Percentiles rank a stretch among this genome's conserved stretches.
Evolutionary conservation across 2,113 vertebrate genomes (phyloP).

Genomic region (Micronisus gabar): DNA sequence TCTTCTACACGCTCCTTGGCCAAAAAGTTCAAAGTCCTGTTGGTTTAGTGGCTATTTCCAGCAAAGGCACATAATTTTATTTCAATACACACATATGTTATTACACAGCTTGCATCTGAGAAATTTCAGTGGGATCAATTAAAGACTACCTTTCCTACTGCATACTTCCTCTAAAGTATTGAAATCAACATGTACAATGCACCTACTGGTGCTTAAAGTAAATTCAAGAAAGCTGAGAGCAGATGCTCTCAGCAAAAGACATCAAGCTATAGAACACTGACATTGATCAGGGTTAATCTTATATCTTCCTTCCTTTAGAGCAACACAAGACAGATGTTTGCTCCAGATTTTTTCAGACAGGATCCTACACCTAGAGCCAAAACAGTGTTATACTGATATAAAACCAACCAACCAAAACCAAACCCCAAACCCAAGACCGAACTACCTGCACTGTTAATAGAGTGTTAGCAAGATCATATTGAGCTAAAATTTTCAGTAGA

Average conservation of each 20-base stretch:
- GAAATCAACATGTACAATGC: neutral
- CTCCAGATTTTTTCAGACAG: neutral
- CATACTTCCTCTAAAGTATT: neutral
- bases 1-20: neutral
- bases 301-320: neutral
- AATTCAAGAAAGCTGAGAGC: neutral
- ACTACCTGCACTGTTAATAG: neutral
- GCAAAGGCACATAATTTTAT: neutral
- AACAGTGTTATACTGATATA: neutral
- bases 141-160: neutral
- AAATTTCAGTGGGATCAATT: slow-evolving; percentile 19
- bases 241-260: neutral
- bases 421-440: neutral
- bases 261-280: neutral
- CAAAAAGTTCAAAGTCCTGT: neutral
- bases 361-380: neutral
- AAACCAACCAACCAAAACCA: neutral
- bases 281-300: neutral
- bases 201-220: neutral
- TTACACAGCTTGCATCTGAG: neutral
- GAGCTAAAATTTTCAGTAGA: neutral
- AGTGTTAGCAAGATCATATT: neutral
- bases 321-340: neutral
- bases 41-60: neutral
- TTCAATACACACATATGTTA: neutral